Evolutionary conservation across 2,888 invertebrate genomes (phyloP).

Genomic region (Cyaniris semiargus): DNA sequence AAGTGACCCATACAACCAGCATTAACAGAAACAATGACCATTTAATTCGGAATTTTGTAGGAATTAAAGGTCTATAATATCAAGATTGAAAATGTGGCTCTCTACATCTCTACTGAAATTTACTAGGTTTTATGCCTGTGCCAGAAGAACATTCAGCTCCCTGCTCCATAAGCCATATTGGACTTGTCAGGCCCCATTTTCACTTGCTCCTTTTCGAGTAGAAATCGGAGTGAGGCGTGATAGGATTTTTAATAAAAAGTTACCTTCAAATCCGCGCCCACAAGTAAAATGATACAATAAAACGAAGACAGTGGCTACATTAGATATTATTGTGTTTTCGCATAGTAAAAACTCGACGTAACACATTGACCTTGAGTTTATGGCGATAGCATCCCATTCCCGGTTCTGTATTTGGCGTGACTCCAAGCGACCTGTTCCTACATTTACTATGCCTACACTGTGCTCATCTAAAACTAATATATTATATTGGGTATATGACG

Average conservation of each 20-base stretch:
- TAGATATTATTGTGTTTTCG: not conserved
- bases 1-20: not conserved
- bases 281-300: not conserved
- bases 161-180: no score
- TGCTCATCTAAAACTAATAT: not conserved
- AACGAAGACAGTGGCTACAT: not conserved
- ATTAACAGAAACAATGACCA: not conserved
- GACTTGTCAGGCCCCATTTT: no score
- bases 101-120: no score
- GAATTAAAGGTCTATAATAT: not conserved
- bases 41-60: not conserved
- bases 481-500: not conserved
- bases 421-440: conserved; percentile 25
- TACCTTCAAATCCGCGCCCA: not conserved
- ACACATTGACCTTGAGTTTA: conserved; percentile 21
- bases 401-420: conserved; percentile 18
- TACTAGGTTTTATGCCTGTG: no score
- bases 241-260: not conserved
- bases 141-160: no score
- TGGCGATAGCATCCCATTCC: conserved; percentile 26
- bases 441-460: no score
- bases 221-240: no score
- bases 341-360: conserved; percentile 23
- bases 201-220: no score
- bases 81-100: no score